Conservation (phyloP, 2,113 vertebrate genomes). For the Pseudopipra pipra region DNA sequence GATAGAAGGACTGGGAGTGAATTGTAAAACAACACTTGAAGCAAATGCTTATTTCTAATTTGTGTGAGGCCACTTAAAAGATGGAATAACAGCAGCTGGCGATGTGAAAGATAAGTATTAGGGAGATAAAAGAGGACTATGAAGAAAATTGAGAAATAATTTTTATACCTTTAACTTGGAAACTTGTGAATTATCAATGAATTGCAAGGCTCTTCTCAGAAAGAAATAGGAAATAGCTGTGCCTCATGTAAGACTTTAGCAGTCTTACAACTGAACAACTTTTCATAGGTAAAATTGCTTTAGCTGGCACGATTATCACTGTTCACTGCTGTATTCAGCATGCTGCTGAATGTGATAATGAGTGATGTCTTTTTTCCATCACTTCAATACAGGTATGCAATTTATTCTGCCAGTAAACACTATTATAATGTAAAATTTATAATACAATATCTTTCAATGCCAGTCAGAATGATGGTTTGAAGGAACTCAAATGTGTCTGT, state of each 20-base stretch:
- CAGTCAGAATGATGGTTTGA: constrained; percentile 65
- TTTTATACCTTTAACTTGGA: constrained; percentile 17
- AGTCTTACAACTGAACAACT: constrained; percentile 30
- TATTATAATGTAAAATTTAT: constrained; percentile 72
- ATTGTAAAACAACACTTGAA: neutral
- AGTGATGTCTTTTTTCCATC: constrained; percentile 59
- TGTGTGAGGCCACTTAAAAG: neutral
- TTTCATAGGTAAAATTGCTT: constrained; percentile 54
- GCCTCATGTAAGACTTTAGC: neutral
- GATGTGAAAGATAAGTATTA: neutral
- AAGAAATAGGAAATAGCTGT: constrained; percentile 28
- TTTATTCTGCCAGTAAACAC: constrained; percentile 70
- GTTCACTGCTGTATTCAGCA: constrained; percentile 41
- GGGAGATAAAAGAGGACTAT: neutral
- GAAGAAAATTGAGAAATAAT: neutral
- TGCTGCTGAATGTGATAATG: constrained; percentile 51
- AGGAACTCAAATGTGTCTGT: constrained; percentile 50
- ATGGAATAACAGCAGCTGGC: neutral
- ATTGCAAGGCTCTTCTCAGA: neutral
- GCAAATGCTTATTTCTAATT: neutral
- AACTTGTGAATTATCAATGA: constrained; percentile 8
- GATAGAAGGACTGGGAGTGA: neutral
- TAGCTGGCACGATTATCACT: constrained; percentile 37
- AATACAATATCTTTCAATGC: constrained; percentile 69
- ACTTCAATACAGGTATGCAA: constrained; percentile 56